These are phyloP conservation scores for Procavia capensis DNA, from an alignment of 2,113 vertebrate species.

Conservation along the genomic window DNA sequence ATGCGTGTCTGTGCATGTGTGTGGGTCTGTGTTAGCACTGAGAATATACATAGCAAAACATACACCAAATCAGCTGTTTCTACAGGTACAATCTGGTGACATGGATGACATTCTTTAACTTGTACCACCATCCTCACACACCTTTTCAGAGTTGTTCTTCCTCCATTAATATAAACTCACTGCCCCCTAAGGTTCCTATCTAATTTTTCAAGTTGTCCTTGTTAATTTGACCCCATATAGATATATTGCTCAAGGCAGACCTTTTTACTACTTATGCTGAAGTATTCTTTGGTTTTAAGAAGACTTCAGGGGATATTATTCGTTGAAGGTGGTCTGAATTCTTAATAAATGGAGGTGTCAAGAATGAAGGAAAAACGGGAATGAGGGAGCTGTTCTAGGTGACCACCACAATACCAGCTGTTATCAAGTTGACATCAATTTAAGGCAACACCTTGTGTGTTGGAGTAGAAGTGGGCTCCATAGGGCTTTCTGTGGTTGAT, in stretches of 20 bases:
- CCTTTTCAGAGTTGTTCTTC: too few relatives aligned
- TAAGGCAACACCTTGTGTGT: too few relatives aligned
- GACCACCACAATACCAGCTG: not conserved
- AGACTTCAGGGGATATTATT: not conserved
- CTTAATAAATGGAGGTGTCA: not conserved
- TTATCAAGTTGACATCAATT: too few relatives aligned
- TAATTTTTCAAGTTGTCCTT: not conserved
- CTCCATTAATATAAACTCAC: not conserved
- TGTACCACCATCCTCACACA: too few relatives aligned
- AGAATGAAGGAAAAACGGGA: too few relatives aligned
- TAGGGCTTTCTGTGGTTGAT: too few relatives aligned
- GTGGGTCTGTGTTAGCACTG: not conserved
- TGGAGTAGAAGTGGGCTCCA: too few relatives aligned
- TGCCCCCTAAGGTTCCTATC: not conserved
- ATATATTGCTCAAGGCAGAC: not conserved
- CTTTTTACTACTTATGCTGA: not conserved
- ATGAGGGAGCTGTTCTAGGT: not conserved
- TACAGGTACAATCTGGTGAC: too few relatives aligned
- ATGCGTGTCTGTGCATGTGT: too few relatives aligned
- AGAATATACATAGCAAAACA: not conserved
- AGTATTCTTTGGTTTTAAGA: too few relatives aligned
- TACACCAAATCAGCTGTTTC: not conserved
- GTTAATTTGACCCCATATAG: not conserved
- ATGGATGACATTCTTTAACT: too few relatives aligned
- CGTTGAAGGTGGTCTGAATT: not conserved